Conservation (phyloP, 1,140 invertebrate species). For the Trichonephila clavata region DNA sequence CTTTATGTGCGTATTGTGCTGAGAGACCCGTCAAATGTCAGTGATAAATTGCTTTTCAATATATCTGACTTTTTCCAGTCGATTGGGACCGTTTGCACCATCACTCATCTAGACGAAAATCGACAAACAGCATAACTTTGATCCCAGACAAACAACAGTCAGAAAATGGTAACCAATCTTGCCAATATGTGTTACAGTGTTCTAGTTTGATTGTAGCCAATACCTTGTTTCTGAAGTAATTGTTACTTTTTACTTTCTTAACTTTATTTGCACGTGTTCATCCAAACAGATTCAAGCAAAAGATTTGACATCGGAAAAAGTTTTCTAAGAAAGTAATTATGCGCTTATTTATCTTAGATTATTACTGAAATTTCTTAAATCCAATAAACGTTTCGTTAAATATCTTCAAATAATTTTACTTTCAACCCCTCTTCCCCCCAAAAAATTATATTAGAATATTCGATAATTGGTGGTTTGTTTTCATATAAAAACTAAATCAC, state of each 20-base stretch:
- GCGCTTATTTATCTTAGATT: background rate
- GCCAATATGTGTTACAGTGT: constrained; percentile 38
- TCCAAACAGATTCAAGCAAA: background rate
- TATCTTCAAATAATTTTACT: no score
- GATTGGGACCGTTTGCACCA: constrained; percentile 54
- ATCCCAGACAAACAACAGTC: constrained; percentile 37
- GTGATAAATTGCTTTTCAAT: constrained; percentile 68
- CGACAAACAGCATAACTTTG: constrained; percentile 59
- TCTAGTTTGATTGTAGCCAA: constrained; percentile 5
- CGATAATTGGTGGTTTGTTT: no score
- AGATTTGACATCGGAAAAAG: background rate
- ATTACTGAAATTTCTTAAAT: no score
- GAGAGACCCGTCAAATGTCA: constrained; percentile 39
- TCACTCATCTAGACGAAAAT: constrained; percentile 51
- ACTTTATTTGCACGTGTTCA: background rate
- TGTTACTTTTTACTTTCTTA: background rate
- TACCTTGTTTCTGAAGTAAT: background rate
- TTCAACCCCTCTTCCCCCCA: no score
- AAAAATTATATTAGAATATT: no score
- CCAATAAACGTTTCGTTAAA: no score
- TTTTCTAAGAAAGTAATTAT: background rate
- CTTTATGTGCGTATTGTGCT: background rate
- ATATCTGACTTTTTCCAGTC: constrained; percentile 63
- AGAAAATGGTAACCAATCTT: background rate
- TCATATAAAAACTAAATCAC: no score